Evolutionary conservation across 2,888 invertebrate genomes (phyloP).

Genomic region (Tuberolachnus salignus): DNA sequence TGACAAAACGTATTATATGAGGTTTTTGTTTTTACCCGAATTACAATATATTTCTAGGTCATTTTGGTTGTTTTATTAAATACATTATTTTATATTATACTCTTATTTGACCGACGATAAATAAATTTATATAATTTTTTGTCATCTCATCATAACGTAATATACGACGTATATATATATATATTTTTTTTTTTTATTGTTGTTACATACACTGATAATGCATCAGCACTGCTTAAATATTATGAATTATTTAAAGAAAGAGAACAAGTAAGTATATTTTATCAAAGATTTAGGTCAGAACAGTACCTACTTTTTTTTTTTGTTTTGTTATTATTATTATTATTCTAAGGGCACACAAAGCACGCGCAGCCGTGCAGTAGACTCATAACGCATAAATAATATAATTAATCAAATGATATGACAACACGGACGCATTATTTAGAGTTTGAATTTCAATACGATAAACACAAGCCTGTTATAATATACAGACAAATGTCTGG

Average conservation of each 20-base stretch:
- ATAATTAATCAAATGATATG: constrained; percentile 5
- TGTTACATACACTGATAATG: not conserved
- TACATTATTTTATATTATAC: not conserved
- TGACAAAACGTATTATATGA: not conserved
- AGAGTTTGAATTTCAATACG: not conserved
- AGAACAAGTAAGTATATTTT: not conserved
- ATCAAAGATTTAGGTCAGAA: not conserved
- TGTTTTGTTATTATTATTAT: not conserved
- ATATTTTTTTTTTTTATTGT: not conserved
- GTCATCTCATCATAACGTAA: no score
- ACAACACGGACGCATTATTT: not conserved
- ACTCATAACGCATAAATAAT: constrained; percentile 11
- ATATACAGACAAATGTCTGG: no score
- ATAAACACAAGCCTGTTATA: not conserved
- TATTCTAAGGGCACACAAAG: not conserved
- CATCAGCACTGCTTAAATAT: not conserved
- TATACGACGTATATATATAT: no score
- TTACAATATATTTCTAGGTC: constrained; percentile 1
- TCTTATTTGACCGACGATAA: not conserved
- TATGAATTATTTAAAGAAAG: not conserved
- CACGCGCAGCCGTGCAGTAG: not conserved
- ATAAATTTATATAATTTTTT: no score
- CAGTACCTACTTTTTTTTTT: not conserved
- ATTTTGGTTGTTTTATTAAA: not conserved
- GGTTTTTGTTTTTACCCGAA: not conserved